Evolutionary conservation across 2,888 invertebrate genomes (phyloP).

Genomic region (Subacronicta megacephala): DNA sequence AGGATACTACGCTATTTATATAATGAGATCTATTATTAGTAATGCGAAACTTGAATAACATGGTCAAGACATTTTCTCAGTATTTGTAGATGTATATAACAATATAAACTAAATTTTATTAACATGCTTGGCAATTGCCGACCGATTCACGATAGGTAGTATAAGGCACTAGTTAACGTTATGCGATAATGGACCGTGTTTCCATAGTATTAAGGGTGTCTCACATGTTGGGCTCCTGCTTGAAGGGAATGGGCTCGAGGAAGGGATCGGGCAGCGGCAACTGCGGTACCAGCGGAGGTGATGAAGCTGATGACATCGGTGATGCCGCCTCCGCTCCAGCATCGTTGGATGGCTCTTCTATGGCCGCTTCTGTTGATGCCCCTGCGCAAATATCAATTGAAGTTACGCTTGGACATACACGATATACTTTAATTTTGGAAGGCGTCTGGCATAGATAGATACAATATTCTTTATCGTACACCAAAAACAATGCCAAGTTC

Average conservation of each 20-base stretch:
- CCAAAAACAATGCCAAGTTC: too few species aligned
- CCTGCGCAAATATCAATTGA: constrained; percentile 63
- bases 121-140: constrained; percentile 1
- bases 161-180: constrained; percentile 13
- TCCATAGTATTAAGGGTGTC: constrained; percentile 31
- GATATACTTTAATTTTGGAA: background rate
- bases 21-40: constrained; percentile 45
- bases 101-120: constrained; percentile 7
- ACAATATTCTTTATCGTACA: too few species aligned
- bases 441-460: too few species aligned
- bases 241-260: constrained; percentile 78
- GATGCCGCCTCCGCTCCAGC: constrained; percentile 48
- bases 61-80: constrained; percentile 14
- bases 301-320: constrained; percentile 53
- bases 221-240: constrained; percentile 85
- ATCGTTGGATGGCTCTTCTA: constrained; percentile 60
- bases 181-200: constrained; percentile 9
- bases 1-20: constrained; percentile 27
- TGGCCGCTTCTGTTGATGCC: constrained; percentile 76
- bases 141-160: background rate
- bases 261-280: constrained; percentile 66
- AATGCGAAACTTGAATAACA: constrained; percentile 26
- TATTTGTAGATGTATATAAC: constrained; percentile 7
- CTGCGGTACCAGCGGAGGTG: constrained; percentile 73
- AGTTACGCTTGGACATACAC: constrained; percentile 18